These are phyloP conservation scores for Cheilosia vulpina DNA, from an alignment of 2,888 invertebrate species.

Conservation along the genomic window DNA sequence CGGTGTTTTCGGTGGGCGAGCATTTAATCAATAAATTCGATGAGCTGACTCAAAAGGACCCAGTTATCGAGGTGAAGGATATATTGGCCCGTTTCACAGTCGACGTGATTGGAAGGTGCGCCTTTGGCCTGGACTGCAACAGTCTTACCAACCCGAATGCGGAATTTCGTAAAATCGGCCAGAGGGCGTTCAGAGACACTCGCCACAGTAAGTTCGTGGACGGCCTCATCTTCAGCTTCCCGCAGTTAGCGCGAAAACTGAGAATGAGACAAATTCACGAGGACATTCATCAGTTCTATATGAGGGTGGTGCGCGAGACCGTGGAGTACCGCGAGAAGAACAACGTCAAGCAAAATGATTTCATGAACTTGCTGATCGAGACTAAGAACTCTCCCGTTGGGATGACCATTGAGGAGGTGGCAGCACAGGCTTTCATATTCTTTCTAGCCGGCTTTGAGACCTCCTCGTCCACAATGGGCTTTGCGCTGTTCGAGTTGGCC, in stretches of 20 bases:
- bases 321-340: constrained; percentile 84
- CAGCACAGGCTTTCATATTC: constrained; percentile 81
- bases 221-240: constrained; percentile 78
- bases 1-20: constrained; percentile 77
- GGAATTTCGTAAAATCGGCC: constrained; percentile 81
- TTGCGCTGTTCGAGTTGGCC: constrained; percentile 82
- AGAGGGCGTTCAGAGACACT: constrained; percentile 77
- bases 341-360: constrained; percentile 84
- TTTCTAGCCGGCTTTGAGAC: constrained; percentile 86
- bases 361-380: constrained; percentile 85
- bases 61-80: constrained; percentile 82
- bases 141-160: constrained; percentile 82
- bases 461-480: constrained; percentile 86
- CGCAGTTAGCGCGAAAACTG: constrained; percentile 77
- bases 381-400: constrained; percentile 83
- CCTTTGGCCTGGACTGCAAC: constrained; percentile 84
- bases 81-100: constrained; percentile 84
- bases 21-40: constrained; percentile 76
- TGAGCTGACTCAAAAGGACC: background rate
- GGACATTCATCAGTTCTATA: constrained; percentile 83
- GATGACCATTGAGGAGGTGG: constrained; percentile 78
- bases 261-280: constrained; percentile 77
- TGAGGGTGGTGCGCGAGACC: constrained; percentile 83
- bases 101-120: constrained; percentile 84
- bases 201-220: constrained; percentile 76